Conservation (phyloP, 2,888 invertebrate genomes). For the Phaedon cochleariae region DNA sequence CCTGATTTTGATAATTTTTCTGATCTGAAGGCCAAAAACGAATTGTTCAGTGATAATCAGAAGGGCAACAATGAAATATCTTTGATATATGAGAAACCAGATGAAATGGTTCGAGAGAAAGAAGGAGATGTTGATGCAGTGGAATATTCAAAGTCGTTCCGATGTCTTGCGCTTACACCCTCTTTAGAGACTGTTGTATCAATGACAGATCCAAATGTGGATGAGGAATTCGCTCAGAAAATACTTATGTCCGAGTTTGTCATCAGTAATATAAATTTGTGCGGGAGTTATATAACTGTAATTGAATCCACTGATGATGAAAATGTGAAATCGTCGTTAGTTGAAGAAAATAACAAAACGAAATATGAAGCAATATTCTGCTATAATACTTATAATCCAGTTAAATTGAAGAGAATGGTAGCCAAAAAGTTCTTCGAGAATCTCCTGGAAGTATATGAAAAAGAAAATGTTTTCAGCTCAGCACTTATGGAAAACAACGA, state of each 20-base stretch:
- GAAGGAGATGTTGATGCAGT: not conserved
- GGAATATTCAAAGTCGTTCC: not conserved
- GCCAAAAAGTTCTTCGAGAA: conserved; percentile 39
- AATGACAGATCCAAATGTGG: conserved; percentile 3
- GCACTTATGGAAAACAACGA: conserved; percentile 36
- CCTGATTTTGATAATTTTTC: too few species aligned
- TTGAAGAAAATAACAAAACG: not conserved
- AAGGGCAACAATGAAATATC: not conserved
- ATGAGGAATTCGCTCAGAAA: conserved; percentile 10
- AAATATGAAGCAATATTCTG: not conserved
- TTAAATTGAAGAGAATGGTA: conserved; percentile 22
- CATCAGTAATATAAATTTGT: conserved; percentile 20
- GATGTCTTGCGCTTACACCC: not conserved
- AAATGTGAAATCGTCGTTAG: not conserved
- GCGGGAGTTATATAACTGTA: conserved; percentile 19
- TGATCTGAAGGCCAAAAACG: too few species aligned
- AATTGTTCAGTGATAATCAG: too few species aligned
- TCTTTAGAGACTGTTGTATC: not conserved
- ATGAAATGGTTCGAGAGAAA: too few species aligned
- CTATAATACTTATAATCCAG: not conserved
- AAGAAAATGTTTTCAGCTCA: conserved; percentile 35
- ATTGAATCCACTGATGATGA: not conserved
- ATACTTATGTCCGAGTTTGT: conserved; percentile 14
- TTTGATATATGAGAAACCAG: not conserved
- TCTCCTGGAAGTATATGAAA: conserved; percentile 40